Evolutionary conservation across 2,888 invertebrate genomes (phyloP).

Genomic region (Fragum whitleyi): DNA sequence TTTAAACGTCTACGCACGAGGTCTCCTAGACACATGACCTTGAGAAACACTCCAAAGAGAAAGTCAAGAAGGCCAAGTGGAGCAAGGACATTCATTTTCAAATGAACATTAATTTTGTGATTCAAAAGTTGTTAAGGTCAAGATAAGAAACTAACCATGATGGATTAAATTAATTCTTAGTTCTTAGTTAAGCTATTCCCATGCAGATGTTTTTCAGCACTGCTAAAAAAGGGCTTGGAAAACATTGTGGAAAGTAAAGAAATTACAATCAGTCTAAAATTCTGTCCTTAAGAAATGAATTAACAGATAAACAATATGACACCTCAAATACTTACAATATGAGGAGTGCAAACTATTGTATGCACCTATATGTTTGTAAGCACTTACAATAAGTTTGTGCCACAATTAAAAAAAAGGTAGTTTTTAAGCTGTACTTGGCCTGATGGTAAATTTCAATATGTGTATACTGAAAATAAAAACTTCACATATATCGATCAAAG

Average conservation of each 20-base stretch:
- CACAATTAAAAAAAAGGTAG: no score
- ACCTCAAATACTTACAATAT: no score
- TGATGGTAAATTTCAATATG: no score
- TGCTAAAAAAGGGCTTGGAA: background rate
- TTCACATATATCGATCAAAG: no score
- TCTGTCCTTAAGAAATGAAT: no score
- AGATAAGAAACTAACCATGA: background rate
- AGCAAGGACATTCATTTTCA: constrained; percentile 53
- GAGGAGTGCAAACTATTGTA: no score
- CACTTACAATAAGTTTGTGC: no score
- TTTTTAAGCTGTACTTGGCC: no score
- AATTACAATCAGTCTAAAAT: background rate
- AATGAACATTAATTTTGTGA: constrained; percentile 20
- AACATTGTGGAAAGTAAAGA: background rate
- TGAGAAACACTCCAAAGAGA: constrained; percentile 64
- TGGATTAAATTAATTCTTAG: background rate
- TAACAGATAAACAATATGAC: no score
- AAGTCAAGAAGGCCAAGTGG: constrained; percentile 57
- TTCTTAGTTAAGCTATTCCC: background rate
- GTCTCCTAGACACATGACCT: constrained; percentile 70
- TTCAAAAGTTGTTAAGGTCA: background rate
- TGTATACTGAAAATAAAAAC: no score
- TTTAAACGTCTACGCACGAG: constrained; percentile 53
- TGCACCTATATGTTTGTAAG: no score
- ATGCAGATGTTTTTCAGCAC: background rate